Evolutionary conservation across 2,888 invertebrate genomes (phyloP), one percentile per base, ranked within the genome.

Genomic region (Ophion costatus): DNA sequence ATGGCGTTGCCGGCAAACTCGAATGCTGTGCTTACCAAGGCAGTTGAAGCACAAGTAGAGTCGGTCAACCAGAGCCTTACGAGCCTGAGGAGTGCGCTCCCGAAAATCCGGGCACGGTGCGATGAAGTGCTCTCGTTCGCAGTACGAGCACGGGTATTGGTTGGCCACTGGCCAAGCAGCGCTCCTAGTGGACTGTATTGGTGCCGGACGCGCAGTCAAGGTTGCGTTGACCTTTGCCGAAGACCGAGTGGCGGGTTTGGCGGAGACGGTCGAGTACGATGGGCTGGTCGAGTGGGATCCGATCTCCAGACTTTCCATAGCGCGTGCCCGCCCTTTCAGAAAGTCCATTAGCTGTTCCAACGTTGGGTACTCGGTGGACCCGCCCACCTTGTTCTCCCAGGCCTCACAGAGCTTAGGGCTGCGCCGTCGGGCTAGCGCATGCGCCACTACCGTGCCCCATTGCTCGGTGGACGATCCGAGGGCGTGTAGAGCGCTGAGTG

Each of bases 371-470:
- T 59, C 59, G 6, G 59, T 22, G 9, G 59, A 7, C 1, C 11
- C 2, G 1, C 82, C 82, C 17, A 82, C 5, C 6, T 76, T 63
- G 2, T 22, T 38, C 70, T 82, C 82, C 76, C 82, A 82, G 10
- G 71, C 24, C 6, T 82, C 82, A 0, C 61, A 9, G 9, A 64
- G 11, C 63, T 64, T 63, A 9, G 33, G 10, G 11, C 38, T 56
- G 20, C 76, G 63, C 2, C 33, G n/a, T 0, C 17, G 45, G 1
- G 56, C 38, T 1, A 66, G 11, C 9, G 11, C 2, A 20, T 80
- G 57, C 2, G 74, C 67, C 11, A 80, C 14, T 0, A 73, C 24
- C 29, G 9, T 2, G 11, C 20, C 64, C 73, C 64, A 73, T 0
- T 22, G 24, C 1, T 24, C 10, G 0, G 80, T 63, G 45, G 24